A percentile compares a stretch with the other conserved stretches of the same genome.
These are phyloP conservation scores for Drosophila subsilvestris DNA, from an alignment of 2,888 invertebrate genomes.

Conservation along the genomic window DNA sequence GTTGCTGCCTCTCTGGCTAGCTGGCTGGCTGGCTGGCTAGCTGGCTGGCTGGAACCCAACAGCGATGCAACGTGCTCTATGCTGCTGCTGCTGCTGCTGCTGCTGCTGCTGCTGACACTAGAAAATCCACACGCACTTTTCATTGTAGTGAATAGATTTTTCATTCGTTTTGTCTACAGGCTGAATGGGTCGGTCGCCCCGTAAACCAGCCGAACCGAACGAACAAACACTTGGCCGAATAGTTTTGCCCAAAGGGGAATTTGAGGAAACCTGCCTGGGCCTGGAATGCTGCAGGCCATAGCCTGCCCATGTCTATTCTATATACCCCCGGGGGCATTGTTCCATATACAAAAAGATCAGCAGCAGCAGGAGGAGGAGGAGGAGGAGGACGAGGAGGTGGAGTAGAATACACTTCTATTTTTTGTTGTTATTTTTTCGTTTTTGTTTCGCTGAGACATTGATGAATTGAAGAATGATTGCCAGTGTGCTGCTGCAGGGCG, in stretches of 20 bases:
- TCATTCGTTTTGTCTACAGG: constrained; percentile 22
- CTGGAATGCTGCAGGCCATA: not conserved
- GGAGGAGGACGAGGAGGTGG: not conserved
- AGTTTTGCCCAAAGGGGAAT: constrained; percentile 1
- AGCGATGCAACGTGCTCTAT: constrained; percentile 5
- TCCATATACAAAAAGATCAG: not conserved
- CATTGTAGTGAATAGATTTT: constrained; percentile 41
- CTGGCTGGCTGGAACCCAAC: constrained; percentile 9
- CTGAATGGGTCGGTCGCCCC: constrained; percentile 13
- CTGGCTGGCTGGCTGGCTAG: not conserved
- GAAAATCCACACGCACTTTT: constrained; percentile 67
- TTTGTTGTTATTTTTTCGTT: constrained; percentile 21
- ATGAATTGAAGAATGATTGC: constrained; percentile 79
- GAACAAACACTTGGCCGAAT: constrained; percentile 11
- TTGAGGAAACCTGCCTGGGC: constrained; percentile 1
- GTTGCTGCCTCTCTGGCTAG: not conserved
- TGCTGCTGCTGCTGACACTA: constrained; percentile 17
- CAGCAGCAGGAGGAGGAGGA: no score
- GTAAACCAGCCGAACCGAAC: constrained; percentile 15
- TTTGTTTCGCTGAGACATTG: constrained; percentile 63
- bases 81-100: constrained; percentile 3
- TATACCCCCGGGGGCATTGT: constrained; percentile 30
- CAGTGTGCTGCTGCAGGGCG: constrained; percentile 65
- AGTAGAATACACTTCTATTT: constrained; percentile 5
- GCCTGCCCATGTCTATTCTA: not conserved